Evolutionary conservation across 2,888 invertebrate species (phyloP).

Genomic region (Sicus ferrugineus): DNA sequence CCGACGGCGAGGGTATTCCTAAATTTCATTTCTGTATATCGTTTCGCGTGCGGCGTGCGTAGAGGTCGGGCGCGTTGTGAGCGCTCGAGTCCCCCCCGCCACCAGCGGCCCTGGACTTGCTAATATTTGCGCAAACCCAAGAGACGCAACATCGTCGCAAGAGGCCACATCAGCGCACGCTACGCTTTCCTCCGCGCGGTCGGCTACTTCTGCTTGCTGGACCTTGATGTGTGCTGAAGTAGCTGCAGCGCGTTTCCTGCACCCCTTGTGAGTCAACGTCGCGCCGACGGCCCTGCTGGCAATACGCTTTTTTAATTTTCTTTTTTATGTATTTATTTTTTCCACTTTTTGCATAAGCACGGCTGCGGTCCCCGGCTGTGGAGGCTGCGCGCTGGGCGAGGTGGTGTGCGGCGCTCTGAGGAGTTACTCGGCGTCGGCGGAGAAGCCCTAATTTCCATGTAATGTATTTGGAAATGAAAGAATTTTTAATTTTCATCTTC

Average conservation of each 20-base stretch:
- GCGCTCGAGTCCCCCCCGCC: neutral
- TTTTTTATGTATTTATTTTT: neutral
- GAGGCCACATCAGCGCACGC: too few relatives aligned
- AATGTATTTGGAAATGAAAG: too few relatives aligned
- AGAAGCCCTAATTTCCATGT: too few relatives aligned
- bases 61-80: neutral
- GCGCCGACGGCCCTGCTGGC: neutral
- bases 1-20: neutral
- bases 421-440: too few relatives aligned
- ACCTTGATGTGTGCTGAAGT: too few relatives aligned
- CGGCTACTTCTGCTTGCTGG: too few relatives aligned
- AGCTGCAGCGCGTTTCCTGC: neutral
- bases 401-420: neutral
- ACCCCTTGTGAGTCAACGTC: neutral
- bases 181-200: too few relatives aligned
- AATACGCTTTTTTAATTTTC: slow-evolving; percentile 1
- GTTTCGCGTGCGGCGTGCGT: neutral
- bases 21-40: neutral
- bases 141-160: too few relatives aligned
- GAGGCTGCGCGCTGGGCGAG: neutral
- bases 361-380: neutral
- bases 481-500: too few relatives aligned
- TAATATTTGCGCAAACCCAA: too few relatives aligned
- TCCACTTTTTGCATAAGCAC: neutral
- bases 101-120: too few relatives aligned